These are phyloP conservation scores for Lethocerus indicus DNA, from an alignment of 1,140 invertebrate species.

Conservation along the genomic window DNA sequence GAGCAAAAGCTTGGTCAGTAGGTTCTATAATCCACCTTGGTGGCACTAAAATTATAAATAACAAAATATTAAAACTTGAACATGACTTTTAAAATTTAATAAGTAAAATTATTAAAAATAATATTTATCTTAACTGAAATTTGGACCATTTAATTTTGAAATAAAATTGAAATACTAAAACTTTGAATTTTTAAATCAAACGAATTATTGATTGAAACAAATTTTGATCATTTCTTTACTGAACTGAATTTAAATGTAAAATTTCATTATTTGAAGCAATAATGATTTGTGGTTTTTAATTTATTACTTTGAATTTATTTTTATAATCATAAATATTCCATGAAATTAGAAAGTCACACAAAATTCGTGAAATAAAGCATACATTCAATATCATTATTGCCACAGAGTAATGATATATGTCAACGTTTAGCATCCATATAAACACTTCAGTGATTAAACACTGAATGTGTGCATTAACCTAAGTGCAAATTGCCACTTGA, in stretches of 20 bases:
- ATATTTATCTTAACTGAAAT: background rate
- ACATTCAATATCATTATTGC: too few species aligned
- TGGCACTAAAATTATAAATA: conserved; percentile 48
- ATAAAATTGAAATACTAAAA: background rate
- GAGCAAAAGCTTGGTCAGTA: conserved; percentile 85
- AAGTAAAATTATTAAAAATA: background rate
- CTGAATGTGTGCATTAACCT: too few species aligned
- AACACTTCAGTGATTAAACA: too few species aligned
- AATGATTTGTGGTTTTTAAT: background rate
- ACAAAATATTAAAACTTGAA: too few species aligned
- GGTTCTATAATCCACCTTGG: conserved; percentile 93
- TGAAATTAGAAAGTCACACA: too few species aligned
- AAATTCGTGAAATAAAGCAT: too few species aligned
- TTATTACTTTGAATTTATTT: background rate
- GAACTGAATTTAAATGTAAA: background rate
- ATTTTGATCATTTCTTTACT: background rate
- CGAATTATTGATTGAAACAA: background rate
- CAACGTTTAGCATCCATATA: too few species aligned
- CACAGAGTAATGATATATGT: too few species aligned
- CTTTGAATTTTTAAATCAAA: background rate
- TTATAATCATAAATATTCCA: background rate
- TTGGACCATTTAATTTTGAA: background rate
- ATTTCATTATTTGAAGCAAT: background rate
- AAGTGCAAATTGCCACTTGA: too few species aligned
- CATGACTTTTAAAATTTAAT: background rate